A percentile compares a stretch with the other conserved stretches of the same genome.
These are phyloP conservation scores for Schizopygopsis malacanthus DNA, from an alignment of 2,797 vertebrate genomes.

Conservation along the genomic window DNA sequence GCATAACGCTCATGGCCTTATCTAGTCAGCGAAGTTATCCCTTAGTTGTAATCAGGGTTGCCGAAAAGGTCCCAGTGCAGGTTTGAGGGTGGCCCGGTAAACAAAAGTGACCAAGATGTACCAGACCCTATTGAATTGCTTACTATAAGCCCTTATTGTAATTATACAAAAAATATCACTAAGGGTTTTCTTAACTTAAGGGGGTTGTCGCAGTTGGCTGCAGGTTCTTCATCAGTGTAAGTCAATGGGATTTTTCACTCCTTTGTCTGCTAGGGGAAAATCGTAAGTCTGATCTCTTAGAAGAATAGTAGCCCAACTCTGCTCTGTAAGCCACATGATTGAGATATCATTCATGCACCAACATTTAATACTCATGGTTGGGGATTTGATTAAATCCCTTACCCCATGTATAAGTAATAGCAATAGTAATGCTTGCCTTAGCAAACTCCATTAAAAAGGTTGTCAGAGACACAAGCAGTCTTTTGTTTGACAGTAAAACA, in stretches of 20 bases:
- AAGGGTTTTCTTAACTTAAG: background rate
- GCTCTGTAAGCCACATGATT: slow-evolving; percentile 1
- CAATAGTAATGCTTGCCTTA: background rate
- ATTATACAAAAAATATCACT: background rate
- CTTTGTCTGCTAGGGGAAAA: background rate
- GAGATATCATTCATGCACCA: slow-evolving; percentile 22
- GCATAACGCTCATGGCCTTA: background rate
- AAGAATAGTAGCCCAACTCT: background rate
- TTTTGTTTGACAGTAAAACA: slow-evolving; percentile 29
- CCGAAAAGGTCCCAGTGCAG: background rate
- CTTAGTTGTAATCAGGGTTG: background rate
- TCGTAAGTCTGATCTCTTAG: background rate
- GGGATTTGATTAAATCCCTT: slow-evolving; percentile 14
- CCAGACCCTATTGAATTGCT: background rate
- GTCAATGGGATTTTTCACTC: background rate
- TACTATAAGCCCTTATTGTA: no score
- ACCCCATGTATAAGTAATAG: background rate
- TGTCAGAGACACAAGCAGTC: background rate
- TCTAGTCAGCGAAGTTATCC: background rate
- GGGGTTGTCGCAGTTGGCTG: background rate
- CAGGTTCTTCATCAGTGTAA: no score
- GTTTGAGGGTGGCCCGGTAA: background rate
- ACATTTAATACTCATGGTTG: slow-evolving; percentile 3
- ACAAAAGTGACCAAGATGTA: background rate
- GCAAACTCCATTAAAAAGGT: background rate